Base-by-base conservation (phyloP, 2,113 vertebrate genomes). In the Hydrochoerus hydrochaeris region DNA sequence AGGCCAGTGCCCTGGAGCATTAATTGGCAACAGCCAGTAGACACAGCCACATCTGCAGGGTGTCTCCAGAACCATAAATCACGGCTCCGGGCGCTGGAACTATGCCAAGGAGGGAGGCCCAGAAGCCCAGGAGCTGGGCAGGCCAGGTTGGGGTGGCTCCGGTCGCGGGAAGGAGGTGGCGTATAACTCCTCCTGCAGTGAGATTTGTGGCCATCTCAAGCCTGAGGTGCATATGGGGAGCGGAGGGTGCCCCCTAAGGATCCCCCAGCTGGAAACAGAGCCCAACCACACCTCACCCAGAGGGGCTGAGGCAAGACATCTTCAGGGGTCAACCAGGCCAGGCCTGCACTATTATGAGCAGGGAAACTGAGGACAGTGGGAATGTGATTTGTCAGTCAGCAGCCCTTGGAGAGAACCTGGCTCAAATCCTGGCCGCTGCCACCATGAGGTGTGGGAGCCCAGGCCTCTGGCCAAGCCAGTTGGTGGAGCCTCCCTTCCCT, bases 31-130 rank as follows among this genome's bases (percentile, higher is more conserved):
- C 84, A 93, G 96, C 86, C 84, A 85, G 80, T 57, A 32, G 73
- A 63, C 10, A 22, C 0, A 13, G 54, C 92, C 90, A 77, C 85
- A 85, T 95, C 85, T 94, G 84, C 0, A 12, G 88, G 92, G 83
- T 52, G 24, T 94, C 96, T 92, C 44, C 4, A n/a, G 89, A 58
- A 90, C 96, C 69, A 90, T 85, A 83, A 95, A 93, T 92, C 94
- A 95, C 90, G 69, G 49, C 6, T 62, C 38, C 32, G 38, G 26
- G 62, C 80, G 28, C 84, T 90, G 94, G 94, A 20, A 0, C 89
- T 83, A 41, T 1, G 81, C 92, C 94, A 80, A 54, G 62, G 52
- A 30, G 80, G 30, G 13, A 44, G 44, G 60, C 16, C 9, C 5
- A 57, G 86, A 63, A 87, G 73, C 2, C 16, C 24, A 6, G 73